phyloP scores from a whole-genome alignment of 1,140 invertebrate genomes.

The Drosophila seguyi region DNA sequence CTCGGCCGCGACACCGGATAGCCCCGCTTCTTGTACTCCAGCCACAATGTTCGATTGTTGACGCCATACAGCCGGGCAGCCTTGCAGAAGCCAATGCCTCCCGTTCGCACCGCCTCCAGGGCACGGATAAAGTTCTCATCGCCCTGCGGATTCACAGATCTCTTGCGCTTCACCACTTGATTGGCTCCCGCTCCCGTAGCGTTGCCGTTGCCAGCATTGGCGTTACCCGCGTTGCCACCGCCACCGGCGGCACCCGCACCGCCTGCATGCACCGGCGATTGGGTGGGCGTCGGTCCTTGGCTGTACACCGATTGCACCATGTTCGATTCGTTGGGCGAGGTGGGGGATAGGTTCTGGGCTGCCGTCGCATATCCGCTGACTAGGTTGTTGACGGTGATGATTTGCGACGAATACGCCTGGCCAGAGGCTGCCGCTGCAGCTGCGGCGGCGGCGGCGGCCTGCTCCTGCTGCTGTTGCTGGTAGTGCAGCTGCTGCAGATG shows the following conservation, averaged over 20 bases:
- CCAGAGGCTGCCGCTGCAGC: constrained; percentile 52
- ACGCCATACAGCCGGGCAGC: constrained; percentile 92
- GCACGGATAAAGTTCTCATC: constrained; percentile 92
- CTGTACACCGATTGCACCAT: constrained; percentile 85
- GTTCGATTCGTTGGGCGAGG: constrained; percentile 82
- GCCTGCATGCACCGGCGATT: constrained; percentile 77
- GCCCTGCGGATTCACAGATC: constrained; percentile 90
- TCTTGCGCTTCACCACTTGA: constrained; percentile 87
- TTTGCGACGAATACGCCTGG: constrained; percentile 81
- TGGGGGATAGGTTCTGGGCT: constrained; percentile 83
- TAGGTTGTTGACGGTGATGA: constrained; percentile 83
- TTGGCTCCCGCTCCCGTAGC: constrained; percentile 76
- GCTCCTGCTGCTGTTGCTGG: constrained; percentile 71
- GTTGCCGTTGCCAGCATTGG: constrained; percentile 44
- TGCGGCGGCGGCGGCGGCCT: constrained; percentile 54
- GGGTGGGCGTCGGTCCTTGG: constrained; percentile 83
- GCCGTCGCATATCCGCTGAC: constrained; percentile 81
- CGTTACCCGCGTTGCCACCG: constrained; percentile 43
- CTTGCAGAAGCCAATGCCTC: constrained; percentile 94
- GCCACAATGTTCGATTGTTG: constrained; percentile 93
- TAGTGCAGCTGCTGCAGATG: constrained; percentile 70
- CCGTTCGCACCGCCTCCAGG: constrained; percentile 91
- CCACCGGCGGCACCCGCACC: constrained; percentile 45
- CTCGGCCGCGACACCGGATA: constrained; percentile 91
- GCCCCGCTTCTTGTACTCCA: constrained; percentile 93